These are phyloP conservation scores for Macropis europaea DNA, from an alignment of 2,888 invertebrate species.

Conservation along the genomic window DNA sequence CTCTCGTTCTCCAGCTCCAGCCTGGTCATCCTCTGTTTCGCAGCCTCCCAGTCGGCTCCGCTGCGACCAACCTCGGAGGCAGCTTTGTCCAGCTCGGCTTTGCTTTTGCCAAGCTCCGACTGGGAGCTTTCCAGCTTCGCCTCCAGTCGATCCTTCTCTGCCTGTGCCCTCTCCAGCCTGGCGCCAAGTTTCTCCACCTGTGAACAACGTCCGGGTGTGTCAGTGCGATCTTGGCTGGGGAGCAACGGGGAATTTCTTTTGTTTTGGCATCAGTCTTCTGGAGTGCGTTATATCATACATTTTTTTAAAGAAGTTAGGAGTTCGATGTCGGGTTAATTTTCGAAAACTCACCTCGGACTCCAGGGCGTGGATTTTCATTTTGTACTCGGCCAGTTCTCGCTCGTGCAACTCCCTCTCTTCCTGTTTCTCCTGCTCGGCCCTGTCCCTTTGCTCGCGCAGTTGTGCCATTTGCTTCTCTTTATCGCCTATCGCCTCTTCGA, in stretches of 20 bases:
- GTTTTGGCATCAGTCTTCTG: not conserved
- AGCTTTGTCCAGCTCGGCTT: constrained; percentile 95
- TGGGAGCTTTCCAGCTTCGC: constrained; percentile 95
- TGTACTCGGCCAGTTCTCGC: constrained; percentile 95
- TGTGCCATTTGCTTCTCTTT: constrained; percentile 99
- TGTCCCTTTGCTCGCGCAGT: constrained; percentile 94
- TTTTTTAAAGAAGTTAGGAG: too few species aligned
- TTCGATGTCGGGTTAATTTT: too few species aligned
- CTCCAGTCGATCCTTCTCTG: constrained; percentile 94
- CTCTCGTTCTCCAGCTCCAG: constrained; percentile 95
- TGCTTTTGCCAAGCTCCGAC: constrained; percentile 95
- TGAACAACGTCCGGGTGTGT: not conserved
- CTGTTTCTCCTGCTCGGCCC: constrained; percentile 96
- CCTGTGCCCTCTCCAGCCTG: constrained; percentile 92
- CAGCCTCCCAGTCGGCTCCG: constrained; percentile 93
- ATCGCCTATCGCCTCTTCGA: constrained; percentile 97
- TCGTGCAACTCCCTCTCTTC: constrained; percentile 97
- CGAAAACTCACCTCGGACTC: constrained; percentile 89
- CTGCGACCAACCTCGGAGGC: constrained; percentile 94
- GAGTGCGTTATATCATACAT: not conserved
- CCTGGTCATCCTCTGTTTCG: constrained; percentile 90
- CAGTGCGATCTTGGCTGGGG: not conserved
- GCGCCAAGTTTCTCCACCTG: constrained; percentile 91
- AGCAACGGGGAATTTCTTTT: not conserved
- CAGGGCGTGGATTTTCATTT: constrained; percentile 94